Conservation (phyloP, 2,113 vertebrate genomes). For the Salvelinus namaycush region DNA sequence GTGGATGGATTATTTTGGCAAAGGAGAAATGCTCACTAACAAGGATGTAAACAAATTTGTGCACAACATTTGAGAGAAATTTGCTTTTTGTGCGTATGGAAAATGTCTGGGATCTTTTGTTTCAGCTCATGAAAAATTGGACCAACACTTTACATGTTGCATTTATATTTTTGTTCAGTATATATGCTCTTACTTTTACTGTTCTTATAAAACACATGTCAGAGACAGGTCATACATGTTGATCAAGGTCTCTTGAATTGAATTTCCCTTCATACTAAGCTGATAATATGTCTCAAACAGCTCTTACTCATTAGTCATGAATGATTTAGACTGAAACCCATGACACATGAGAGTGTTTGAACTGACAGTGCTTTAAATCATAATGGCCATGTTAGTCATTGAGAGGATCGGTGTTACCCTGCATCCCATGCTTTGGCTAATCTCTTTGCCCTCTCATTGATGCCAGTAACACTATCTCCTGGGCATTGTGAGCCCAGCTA, state of each 20-base stretch:
- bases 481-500: conserved; percentile 65
- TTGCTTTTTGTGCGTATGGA: background rate
- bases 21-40: too few relatives aligned
- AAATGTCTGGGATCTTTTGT: too few relatives aligned
- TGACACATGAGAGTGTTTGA: conserved; percentile 18
- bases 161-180: too few relatives aligned
- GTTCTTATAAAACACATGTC: background rate
- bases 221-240: background rate
- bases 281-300: background rate
- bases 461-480: conserved; percentile 71
- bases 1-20: too few relatives aligned
- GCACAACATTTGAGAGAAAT: too few relatives aligned
- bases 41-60: too few relatives aligned
- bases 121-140: too few relatives aligned
- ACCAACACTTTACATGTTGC: too few relatives aligned
- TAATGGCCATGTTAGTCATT: conserved; percentile 53
- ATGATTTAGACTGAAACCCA: background rate
- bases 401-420: conserved; percentile 57
- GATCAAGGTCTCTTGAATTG: background rate
- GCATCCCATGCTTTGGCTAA: conserved; percentile 53
- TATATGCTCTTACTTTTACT: too few relatives aligned
- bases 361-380: conserved; percentile 68
- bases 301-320: background rate
- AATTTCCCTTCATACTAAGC: background rate
- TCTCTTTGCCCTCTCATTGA: conserved; percentile 67